phyloP scores from a whole-genome alignment of 1,140 invertebrate genomes.

The Oncopeltus fasciatus region DNA sequence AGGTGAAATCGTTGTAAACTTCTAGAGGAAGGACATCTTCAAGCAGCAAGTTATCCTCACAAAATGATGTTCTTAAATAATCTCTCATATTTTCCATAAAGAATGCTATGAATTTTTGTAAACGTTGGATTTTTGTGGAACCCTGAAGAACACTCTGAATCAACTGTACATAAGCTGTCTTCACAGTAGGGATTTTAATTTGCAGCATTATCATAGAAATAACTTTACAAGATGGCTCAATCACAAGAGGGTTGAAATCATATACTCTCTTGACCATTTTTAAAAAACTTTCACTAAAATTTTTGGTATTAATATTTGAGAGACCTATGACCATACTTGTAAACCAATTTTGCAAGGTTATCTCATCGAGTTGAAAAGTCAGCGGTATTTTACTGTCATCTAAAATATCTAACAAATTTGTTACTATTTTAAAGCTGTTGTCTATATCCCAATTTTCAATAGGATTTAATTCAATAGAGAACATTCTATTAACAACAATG shows the following conservation, averaged over 20 bases:
- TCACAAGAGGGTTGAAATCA: constrained; percentile 15
- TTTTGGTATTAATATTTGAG: constrained; percentile 11
- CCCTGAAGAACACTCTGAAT: constrained; percentile 10
- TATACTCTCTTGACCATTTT: constrained; percentile 11
- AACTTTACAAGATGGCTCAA: constrained; percentile 8
- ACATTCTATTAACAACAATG: constrained; percentile 12
- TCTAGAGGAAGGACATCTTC: constrained; percentile 13
- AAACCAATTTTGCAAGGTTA: constrained; percentile 13
- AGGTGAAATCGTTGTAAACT: constrained; percentile 12
- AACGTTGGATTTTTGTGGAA: background rate
- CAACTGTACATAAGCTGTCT: background rate
- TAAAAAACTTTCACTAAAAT: constrained; percentile 5
- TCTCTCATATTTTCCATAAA: constrained; percentile 10
- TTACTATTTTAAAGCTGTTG: constrained; percentile 11
- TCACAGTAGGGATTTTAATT: background rate
- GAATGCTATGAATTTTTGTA: constrained; percentile 12
- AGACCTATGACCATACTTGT: constrained; percentile 14
- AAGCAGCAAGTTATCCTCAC: background rate
- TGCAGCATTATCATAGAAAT: constrained; percentile 11
- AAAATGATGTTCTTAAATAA: background rate
- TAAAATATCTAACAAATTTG: constrained; percentile 1
- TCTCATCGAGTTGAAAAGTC: constrained; percentile 6
- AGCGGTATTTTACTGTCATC: constrained; percentile 12
- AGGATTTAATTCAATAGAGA: constrained; percentile 12
- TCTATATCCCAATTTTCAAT: constrained; percentile 14